Percentiles rank a stretch among this genome's conserved stretches.
These are phyloP conservation scores for Ichneumoninae sp. DNA, from an alignment of 2,888 invertebrate species.

Conservation along the genomic window DNA sequence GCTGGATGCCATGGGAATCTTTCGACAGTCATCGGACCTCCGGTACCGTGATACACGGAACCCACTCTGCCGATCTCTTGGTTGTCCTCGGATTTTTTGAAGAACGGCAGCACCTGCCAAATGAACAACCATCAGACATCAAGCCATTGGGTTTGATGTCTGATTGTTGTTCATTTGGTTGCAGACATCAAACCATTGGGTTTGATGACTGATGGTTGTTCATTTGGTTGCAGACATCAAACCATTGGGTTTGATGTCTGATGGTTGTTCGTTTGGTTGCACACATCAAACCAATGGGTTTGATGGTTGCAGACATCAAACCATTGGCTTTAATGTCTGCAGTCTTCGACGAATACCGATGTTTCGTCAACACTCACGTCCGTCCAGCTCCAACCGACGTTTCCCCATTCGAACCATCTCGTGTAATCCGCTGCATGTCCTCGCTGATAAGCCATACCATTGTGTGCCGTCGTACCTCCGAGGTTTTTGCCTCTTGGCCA, in stretches of 20 bases:
- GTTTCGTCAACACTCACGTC: constrained; percentile 81
- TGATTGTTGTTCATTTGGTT: too few relatives aligned
- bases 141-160: background rate
- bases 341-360: background rate
- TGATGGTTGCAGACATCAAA: background rate
- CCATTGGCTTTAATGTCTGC: background rate
- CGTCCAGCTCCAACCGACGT: constrained; percentile 90
- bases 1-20: constrained; percentile 88
- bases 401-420: constrained; percentile 90
- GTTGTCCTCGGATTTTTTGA: constrained; percentile 89
- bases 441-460: constrained; percentile 94
- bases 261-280: too few relatives aligned
- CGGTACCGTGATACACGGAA: constrained; percentile 86
- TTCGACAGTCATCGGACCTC: constrained; percentile 87
- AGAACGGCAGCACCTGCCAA: constrained; percentile 88
- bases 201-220: background rate
- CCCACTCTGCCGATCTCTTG: constrained; percentile 87
- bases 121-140: background rate
- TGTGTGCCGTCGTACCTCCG: constrained; percentile 90
- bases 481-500: constrained; percentile 90
- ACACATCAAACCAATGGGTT: too few relatives aligned
- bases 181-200: too few relatives aligned
- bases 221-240: too few relatives aligned
- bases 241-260: background rate
- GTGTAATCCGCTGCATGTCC: constrained; percentile 91